Evolutionary conservation across 2,113 vertebrate genomes (phyloP).

Genomic region (Gopherus flavomarginatus): DNA sequence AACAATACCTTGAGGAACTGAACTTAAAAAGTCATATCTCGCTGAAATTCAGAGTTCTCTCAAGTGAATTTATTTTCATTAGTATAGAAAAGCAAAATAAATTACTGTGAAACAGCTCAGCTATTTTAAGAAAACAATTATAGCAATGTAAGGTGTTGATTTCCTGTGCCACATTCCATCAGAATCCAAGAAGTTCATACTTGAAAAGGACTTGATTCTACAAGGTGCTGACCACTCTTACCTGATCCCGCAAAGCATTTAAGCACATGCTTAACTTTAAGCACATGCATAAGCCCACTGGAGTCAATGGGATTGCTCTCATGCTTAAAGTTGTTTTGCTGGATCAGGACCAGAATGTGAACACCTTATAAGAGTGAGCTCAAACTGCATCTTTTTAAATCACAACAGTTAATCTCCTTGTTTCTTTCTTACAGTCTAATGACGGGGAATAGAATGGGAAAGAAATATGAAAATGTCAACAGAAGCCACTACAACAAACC

Average conservation of each 20-base stretch:
- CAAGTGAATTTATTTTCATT: constrained; percentile 4
- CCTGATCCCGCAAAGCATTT: background rate
- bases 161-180: background rate
- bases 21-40: constrained; percentile 36
- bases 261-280: background rate
- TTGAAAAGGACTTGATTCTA: background rate
- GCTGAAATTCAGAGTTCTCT: constrained; percentile 20
- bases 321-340: background rate
- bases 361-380: background rate
- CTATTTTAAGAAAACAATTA: constrained; percentile 10
- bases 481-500: background rate
- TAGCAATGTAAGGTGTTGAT: background rate
- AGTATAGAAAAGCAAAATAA: background rate
- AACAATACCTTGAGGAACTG: constrained; percentile 29
- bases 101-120: background rate
- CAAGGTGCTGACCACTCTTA: background rate
- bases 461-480: background rate
- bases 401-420: background rate
- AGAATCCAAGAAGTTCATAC: background rate
- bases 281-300: background rate
- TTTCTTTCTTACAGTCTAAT: background rate
- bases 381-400: background rate
- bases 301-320: background rate
- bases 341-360: background rate
- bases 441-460: background rate